Conservation (phyloP, 2,797 vertebrate genomes). For the Rousettus madagascariensis region DNA sequence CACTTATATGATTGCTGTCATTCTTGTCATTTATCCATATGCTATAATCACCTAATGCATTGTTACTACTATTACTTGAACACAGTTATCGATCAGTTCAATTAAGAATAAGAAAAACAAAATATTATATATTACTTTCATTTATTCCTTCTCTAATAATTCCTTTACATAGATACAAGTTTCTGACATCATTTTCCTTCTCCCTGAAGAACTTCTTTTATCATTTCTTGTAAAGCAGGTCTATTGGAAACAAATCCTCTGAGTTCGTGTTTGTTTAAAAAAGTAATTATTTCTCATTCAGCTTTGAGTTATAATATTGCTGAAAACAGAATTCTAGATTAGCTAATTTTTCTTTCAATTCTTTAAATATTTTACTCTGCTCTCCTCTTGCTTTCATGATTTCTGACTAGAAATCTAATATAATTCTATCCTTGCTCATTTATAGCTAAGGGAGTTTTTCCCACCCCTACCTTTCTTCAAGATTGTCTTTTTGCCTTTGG, state of each 20-base stretch:
- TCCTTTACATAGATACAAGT: neutral
- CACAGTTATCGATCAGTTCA: neutral
- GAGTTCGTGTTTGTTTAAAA: neutral
- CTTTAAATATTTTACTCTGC: neutral
- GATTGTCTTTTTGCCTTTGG: neutral
- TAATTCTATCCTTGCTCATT: neutral
- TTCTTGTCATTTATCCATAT: neutral
- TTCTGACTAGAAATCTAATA: neutral
- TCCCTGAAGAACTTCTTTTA: neutral
- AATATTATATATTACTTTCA: neutral
- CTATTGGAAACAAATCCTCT: neutral
- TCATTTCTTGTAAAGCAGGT: neutral
- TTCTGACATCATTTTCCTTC: neutral
- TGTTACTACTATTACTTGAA: neutral
- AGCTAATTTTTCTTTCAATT: neutral
- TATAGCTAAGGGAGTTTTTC: neutral
- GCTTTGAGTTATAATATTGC: neutral
- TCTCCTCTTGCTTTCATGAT: neutral
- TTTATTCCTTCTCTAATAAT: neutral
- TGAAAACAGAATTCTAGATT: neutral
- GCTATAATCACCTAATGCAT: neutral
- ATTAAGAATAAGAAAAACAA: neutral
- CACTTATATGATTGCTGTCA: neutral
- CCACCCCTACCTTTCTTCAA: neutral
- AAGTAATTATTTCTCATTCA: neutral